Conservation (phyloP, 92 coral and sea anemone species). For the Porites divaricata region DNA sequence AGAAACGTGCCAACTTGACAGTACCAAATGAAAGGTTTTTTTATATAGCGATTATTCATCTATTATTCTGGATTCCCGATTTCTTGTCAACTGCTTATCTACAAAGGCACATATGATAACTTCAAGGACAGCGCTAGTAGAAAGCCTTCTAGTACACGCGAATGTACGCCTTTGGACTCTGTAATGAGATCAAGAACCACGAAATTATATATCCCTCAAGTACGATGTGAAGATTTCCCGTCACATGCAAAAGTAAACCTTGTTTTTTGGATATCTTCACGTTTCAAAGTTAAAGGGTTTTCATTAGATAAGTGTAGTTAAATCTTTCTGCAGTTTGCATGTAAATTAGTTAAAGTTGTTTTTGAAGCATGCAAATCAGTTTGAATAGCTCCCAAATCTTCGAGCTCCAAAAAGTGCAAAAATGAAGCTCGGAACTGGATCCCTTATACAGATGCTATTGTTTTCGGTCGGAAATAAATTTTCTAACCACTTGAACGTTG, state of each 20-base stretch:
- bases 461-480: not conserved
- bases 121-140: not conserved
- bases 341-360: constrained; percentile 26
- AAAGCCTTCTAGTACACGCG: too few species aligned
- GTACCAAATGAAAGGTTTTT: too few species aligned
- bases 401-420: not conserved
- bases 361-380: constrained; percentile 39
- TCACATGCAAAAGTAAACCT: not conserved
- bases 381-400: not conserved
- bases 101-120: not conserved
- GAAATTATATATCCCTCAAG: too few species aligned
- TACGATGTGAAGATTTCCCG: not conserved
- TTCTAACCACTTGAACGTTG: not conserved
- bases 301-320: constrained; percentile 11
- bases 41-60: not conserved
- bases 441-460: not conserved
- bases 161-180: too few species aligned
- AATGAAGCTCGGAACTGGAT: not conserved
- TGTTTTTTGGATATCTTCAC: too few species aligned
- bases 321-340: constrained; percentile 26
- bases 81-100: not conserved
- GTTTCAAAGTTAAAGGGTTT: not conserved
- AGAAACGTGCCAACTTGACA: too few species aligned
- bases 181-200: too few species aligned
- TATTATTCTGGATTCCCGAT: not conserved